Base-by-base conservation (phyloP, 2,888 invertebrate species). In the Melieria omissa region DNA sequence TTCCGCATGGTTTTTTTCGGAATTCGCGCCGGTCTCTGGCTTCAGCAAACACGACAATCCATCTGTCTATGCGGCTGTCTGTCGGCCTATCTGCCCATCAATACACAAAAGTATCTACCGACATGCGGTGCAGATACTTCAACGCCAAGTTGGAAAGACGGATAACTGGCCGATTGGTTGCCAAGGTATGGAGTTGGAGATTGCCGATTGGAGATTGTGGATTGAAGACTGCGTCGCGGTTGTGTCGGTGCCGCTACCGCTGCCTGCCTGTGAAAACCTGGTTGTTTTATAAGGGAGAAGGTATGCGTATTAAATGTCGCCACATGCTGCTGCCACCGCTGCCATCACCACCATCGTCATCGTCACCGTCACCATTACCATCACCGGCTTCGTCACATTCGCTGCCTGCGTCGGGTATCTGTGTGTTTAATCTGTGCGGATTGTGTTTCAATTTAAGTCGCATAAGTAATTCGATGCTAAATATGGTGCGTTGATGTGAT, bases 391-490 rank as follows among this genome's bases (percentile, higher is more conserved):
- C 29, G 29, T 29, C 29, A 29, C 29, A 29, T 29, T 29, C 29
- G 29, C 29, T 29, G 29, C 29, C 29, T 52, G 12, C 12, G 49
- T 52, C 6, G 7, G 12, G 4, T 58, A 10, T 58, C 14, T 58
- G 58, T 16, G 41, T 10, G 12, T 58, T 29, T 29, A 52, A 52
- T 75, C 75, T 75, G 72, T 73, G 70, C 73, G 71, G 65, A 71
- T 75, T 74, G 47, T 72, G 72, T 75, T 75, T 75, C 74, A 74
- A 73, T 75, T 75, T 73, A 74, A 75, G 74, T 75, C 75, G 72
- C 73, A 74, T 71, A 73, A 75, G 75, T 73, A 74, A 75, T 75
- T 74, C 71, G 73, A 75, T 73, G 74, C 74, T 73, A 74, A 75
- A 75, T 74, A 75, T 75, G 75, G 75, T 71, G 52, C 52, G 52